A percentile compares a stretch with the other conserved stretches of the same genome.
These are phyloP conservation scores for Nomada hirtipes DNA, from an alignment of 2,888 invertebrate genomes.

Conservation along the genomic window DNA sequence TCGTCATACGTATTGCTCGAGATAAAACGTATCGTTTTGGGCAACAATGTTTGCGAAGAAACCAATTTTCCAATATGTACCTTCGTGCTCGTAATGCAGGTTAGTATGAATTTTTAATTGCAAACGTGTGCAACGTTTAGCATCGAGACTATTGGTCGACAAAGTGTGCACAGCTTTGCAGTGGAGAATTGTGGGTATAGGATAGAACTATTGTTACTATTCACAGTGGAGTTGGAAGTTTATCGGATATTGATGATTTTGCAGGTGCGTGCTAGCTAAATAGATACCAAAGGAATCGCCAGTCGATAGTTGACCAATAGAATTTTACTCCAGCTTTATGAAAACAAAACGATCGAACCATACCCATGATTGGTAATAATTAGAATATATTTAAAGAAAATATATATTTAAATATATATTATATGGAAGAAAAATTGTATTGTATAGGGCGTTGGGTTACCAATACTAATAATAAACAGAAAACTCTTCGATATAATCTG, in stretches of 20 bases:
- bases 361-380: background rate
- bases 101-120: background rate
- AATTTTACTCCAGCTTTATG: background rate
- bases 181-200: background rate
- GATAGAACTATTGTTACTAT: background rate
- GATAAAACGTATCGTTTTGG: background rate
- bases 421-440: background rate
- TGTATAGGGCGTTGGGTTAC: too few species aligned
- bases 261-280: background rate
- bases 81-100: background rate
- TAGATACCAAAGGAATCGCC: background rate
- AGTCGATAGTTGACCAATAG: background rate
- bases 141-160: background rate
- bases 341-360: background rate
- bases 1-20: background rate
- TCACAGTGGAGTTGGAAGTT: background rate
- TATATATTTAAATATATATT: too few species aligned
- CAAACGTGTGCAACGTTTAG: background rate
- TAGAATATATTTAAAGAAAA: too few species aligned
- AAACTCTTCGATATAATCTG: too few species aligned
- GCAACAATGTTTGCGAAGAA: background rate
- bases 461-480: too few species aligned
- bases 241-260: conserved; percentile 8
- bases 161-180: background rate
- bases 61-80: background rate